These are phyloP conservation scores for Channa striata DNA, from an alignment of 2,797 vertebrate genomes.

Conservation along the genomic window DNA sequence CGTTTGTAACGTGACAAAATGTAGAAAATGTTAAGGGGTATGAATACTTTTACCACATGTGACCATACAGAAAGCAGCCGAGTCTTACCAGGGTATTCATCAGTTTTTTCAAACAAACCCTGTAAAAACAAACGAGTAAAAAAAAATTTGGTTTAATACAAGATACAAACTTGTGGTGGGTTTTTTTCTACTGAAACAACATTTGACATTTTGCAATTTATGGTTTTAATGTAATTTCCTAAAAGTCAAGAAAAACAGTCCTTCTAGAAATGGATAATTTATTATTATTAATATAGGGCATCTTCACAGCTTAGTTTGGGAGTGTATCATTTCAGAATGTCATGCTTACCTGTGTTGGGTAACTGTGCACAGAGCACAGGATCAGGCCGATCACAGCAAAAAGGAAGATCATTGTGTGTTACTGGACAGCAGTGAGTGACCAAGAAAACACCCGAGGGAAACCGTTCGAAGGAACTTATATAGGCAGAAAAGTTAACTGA, in stretches of 20 bases:
- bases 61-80: not conserved
- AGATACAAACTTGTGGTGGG: too few relatives aligned
- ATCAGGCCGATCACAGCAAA: conserved; percentile 40
- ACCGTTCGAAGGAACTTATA: conserved; percentile 24
- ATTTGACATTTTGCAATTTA: not conserved
- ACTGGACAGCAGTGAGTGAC: not conserved
- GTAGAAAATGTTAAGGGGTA: too few relatives aligned
- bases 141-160: too few relatives aligned
- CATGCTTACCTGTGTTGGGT: conserved; percentile 50
- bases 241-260: not conserved
- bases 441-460: rapidly evolving
- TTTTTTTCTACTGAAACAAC: too few relatives aligned
- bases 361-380: conserved; percentile 38
- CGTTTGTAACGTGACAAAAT: not conserved
- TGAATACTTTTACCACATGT: too few relatives aligned
- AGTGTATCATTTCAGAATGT: too few relatives aligned
- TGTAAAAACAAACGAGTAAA: conserved; percentile 28
- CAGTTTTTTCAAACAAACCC: conserved; percentile 26
- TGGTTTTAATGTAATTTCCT: too few relatives aligned
- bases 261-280: not conserved
- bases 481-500: conserved; percentile 2
- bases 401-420: conserved; percentile 59
- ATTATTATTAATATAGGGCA: too few relatives aligned
- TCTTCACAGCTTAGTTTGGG: not conserved
- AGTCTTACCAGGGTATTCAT: conserved; percentile 55